phyloP scores from a whole-genome alignment of 1,140 invertebrate species.

The Thalassaphorura encarpata region DNA sequence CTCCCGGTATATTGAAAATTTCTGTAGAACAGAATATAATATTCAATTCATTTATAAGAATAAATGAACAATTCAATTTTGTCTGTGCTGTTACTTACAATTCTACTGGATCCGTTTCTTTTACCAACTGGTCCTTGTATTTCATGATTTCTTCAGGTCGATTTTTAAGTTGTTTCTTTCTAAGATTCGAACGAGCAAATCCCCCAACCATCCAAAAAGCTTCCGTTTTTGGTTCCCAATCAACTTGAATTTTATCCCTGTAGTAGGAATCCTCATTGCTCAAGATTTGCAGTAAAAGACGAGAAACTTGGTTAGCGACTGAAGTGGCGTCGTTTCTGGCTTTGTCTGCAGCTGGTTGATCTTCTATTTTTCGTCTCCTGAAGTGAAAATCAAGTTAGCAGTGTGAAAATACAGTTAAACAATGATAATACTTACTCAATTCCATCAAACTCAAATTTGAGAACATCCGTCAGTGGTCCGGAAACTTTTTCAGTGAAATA shows the following conservation, averaged over 20 bases:
- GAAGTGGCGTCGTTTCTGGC: conserved; percentile 36
- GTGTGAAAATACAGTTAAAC: no score
- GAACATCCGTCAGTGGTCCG: background rate
- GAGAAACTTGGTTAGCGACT: conserved; percentile 55
- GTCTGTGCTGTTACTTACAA: no score
- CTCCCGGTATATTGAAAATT: conserved; percentile 51
- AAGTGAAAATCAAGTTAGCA: no score
- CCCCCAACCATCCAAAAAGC: conserved; percentile 67
- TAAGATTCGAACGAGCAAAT: conserved; percentile 45
- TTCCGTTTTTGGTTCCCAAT: conserved; percentile 61
- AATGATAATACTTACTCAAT: conserved; percentile 32
- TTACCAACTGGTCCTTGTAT: conserved; percentile 33
- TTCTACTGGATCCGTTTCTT: background rate
- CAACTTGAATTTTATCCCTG: conserved; percentile 37
- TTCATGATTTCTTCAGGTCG: conserved; percentile 31
- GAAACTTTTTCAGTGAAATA: conserved; percentile 6
- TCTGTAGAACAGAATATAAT: conserved; percentile 2
- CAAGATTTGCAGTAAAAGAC: conserved; percentile 51
- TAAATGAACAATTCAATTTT: no score
- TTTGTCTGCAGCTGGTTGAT: background rate
- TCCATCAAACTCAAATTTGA: conserved; percentile 6
- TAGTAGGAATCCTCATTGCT: conserved; percentile 38
- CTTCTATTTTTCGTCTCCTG: background rate
- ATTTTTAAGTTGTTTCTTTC: conserved; percentile 35
- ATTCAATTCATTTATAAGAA: no score